Evolutionary conservation across 2,888 invertebrate species (phyloP).

Genomic region (Hypsopygia costalis): DNA sequence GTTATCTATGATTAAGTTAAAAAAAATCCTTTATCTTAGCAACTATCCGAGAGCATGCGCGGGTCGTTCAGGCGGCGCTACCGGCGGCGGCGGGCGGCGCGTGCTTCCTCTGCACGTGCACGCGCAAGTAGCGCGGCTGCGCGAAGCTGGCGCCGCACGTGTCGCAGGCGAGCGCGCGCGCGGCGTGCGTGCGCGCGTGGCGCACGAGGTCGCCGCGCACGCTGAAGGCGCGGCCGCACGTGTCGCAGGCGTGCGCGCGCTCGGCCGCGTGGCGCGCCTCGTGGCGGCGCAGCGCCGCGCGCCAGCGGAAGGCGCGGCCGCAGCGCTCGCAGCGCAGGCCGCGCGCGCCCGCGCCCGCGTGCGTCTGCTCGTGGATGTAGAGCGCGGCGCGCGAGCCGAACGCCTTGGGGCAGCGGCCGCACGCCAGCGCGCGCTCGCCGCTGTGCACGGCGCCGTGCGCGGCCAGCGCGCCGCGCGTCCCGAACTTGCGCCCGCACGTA

Average conservation of each 20-base stretch:
- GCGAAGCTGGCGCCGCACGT: conserved; percentile 68
- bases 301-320: conserved; percentile 64
- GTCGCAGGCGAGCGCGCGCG: conserved; percentile 54
- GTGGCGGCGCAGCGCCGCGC: conserved; percentile 64
- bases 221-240: conserved; percentile 69
- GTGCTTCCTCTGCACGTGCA: conserved; percentile 60
- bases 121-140: conserved; percentile 74
- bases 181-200: conserved; percentile 69
- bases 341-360: conserved; percentile 34
- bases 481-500: conserved; percentile 68
- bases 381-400: conserved; percentile 70
- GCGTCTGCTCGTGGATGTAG: conserved; percentile 72
- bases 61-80: background rate
- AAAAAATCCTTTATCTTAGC: no score
- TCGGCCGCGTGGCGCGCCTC: conserved; percentile 56
- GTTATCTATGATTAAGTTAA: no score
- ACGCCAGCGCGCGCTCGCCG: conserved; percentile 56
- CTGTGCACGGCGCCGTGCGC: conserved; percentile 69
- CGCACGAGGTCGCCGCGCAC: conserved; percentile 67
- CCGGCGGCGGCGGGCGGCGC: conserved; percentile 3
- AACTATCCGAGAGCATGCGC: no score
- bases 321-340: conserved; percentile 44
- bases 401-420: conserved; percentile 65
- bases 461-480: conserved; percentile 57
- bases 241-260: conserved; percentile 55